phyloP scores from a whole-genome alignment of 2,888 invertebrate species.

The Caenorhabditis angaria region DNA sequence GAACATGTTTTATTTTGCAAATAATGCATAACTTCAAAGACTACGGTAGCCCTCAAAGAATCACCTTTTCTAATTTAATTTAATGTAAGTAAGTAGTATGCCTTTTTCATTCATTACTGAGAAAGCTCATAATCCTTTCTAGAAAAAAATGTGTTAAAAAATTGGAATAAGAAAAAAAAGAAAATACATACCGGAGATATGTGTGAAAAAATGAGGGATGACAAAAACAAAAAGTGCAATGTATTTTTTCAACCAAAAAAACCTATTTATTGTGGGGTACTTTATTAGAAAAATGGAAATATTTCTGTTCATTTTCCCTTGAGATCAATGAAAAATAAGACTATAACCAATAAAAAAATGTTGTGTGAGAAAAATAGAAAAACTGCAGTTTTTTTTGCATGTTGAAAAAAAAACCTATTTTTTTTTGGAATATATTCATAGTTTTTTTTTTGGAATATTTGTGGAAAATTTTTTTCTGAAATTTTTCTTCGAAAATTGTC shows the following conservation, averaged over 20 bases:
- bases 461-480: background rate
- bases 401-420: background rate
- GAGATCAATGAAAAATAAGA: background rate
- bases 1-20: too few relatives aligned
- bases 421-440: too few relatives aligned
- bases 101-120: too few relatives aligned
- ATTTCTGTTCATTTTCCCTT: background rate
- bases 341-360: background rate
- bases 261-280: too few relatives aligned
- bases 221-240: background rate
- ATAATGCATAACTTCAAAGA: too few relatives aligned
- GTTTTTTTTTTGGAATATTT: background rate
- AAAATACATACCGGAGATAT: background rate
- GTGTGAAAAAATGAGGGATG: background rate
- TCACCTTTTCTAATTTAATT: too few relatives aligned
- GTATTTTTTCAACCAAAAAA: background rate
- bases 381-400: background rate
- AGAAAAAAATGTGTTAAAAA: too few relatives aligned
- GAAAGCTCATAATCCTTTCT: too few relatives aligned
- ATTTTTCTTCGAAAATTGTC: too few relatives aligned
- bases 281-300: background rate
- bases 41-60: too few relatives aligned
- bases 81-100: too few relatives aligned
- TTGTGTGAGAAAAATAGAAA: background rate
- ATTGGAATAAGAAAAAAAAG: background rate